A percentile compares a stretch with the other conserved stretches of the same genome.
These are phyloP conservation scores for Lasioglossum villosulum DNA, from an alignment of 2,888 invertebrate genomes.

Conservation along the genomic window DNA sequence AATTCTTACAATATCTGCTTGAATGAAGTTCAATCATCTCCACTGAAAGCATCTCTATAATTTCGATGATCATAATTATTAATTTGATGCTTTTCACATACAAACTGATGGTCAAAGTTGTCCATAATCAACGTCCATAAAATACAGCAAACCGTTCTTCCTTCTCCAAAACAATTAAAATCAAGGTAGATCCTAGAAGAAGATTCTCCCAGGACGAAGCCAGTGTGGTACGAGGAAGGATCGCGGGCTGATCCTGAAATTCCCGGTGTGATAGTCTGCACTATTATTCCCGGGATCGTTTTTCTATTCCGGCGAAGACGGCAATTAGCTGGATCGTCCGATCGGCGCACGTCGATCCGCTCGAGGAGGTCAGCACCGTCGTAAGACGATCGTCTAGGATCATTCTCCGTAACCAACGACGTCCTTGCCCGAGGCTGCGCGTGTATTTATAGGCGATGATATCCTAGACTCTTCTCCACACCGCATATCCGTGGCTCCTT, in stretches of 20 bases:
- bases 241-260: slow-evolving; percentile 40
- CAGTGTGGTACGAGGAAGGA: not conserved
- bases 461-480: slow-evolving; percentile 76
- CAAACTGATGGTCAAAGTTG: not conserved
- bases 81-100: too few species aligned
- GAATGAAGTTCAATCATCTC: not conserved
- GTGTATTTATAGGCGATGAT: slow-evolving; percentile 84
- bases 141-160: not conserved
- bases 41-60: not conserved
- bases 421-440: slow-evolving; percentile 82
- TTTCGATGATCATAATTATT: not conserved
- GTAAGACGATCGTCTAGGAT: slow-evolving; percentile 67
- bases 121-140: not conserved
- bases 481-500: slow-evolving; percentile 28
- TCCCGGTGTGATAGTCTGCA: slow-evolving; percentile 49
- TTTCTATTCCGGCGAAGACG: slow-evolving; percentile 53
- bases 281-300: slow-evolving; percentile 47
- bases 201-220: not conserved
- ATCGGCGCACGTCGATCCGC: slow-evolving; percentile 50
- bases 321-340: slow-evolving; percentile 61
- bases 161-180: not conserved
- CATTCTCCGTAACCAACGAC: slow-evolving; percentile 66
- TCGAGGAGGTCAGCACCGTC: slow-evolving; percentile 56
- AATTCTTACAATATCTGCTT: not conserved
- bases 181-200: not conserved